These are phyloP conservation scores for Glyphotaelius pellucidus DNA, from an alignment of 2,888 invertebrate genomes.

Conservation along the genomic window DNA sequence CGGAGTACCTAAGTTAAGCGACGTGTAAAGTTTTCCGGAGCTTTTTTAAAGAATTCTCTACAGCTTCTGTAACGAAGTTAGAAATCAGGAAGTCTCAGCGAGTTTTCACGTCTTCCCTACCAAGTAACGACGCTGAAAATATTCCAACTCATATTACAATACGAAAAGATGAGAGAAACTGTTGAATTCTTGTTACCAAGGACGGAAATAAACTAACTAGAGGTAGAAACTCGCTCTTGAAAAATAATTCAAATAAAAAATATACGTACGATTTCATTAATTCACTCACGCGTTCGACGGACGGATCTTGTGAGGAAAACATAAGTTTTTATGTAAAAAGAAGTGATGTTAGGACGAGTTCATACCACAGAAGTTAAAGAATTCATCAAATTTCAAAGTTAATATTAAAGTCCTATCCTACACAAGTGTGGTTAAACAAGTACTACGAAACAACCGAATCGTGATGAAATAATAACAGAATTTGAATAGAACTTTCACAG, in stretches of 20 bases:
- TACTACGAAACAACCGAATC: too few relatives aligned
- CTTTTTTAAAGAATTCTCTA: background rate
- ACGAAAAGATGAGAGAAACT: background rate
- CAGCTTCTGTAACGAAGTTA: conserved; percentile 18
- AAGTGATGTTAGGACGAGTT: background rate
- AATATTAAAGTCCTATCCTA: too few relatives aligned
- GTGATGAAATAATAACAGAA: too few relatives aligned
- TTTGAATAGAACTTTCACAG: too few relatives aligned
- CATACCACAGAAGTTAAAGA: too few relatives aligned
- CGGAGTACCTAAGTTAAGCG: background rate
- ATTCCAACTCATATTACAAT: background rate
- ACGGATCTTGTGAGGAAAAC: background rate
- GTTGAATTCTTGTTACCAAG: background rate
- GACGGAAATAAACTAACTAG: background rate
- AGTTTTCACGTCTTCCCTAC: background rate
- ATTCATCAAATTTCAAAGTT: too few relatives aligned
- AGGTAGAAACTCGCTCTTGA: background rate
- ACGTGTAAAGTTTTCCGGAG: background rate
- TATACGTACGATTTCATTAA: background rate
- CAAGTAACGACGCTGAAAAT: background rate
- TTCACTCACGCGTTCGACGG: background rate
- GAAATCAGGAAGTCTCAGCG: background rate
- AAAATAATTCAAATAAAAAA: background rate
- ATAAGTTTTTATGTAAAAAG: background rate
- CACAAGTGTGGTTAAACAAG: too few relatives aligned